Base-by-base conservation (phyloP, 2,888 invertebrate species). In the Cosmia trapezina region DNA sequence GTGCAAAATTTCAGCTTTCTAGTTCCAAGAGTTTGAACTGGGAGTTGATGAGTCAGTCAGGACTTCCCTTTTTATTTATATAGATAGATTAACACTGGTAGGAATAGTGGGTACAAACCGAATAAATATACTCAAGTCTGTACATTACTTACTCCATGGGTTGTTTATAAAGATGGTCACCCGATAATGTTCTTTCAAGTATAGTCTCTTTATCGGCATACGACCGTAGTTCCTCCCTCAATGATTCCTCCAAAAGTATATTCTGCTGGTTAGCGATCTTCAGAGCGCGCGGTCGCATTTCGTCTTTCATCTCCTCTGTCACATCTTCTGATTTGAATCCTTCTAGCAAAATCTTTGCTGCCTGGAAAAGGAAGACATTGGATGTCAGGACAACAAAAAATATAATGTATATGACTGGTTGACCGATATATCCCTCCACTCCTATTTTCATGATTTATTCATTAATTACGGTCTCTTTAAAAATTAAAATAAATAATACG, bases 291-390 rank as follows among this genome's bases (percentile, higher is more conserved):
- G 91, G 91, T 0, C 93, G 89, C 84, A 96, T 84, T 5, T 86
- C 83, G 56, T 94, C 94, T 69, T 93, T 94, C 0, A 81, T 81
- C 45, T 92, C 92, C 4, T 93, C 93, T 0, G 91, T 80, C 28
- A 95, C 43, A 8, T 89, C 79, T 0, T 88, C 76, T 0, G 92
- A 89, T 22, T 89, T 89, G 33, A 97, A 92, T 0, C 95, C 97
- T 76, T 93, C 89, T 22, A 96, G 76, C 53, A 97, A 84, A 12
- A 93, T 89, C 81, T 92, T 81, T 1, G 96, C 96, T 1, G 96
- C 96, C 96, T 97, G 45, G 84, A 45, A 88, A 85, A 71, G 1
- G 41, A 41, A 43, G 7, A 12, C 12, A 33, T 41, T 59, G 0
- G n/a, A 43, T 57, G 22, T 43, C 0, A 12, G 33, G 19, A 41